Evolutionary conservation across 2,888 invertebrate genomes (phyloP), one percentile per base, ranked within the genome.

Genomic region (Apodemia zela): DNA sequence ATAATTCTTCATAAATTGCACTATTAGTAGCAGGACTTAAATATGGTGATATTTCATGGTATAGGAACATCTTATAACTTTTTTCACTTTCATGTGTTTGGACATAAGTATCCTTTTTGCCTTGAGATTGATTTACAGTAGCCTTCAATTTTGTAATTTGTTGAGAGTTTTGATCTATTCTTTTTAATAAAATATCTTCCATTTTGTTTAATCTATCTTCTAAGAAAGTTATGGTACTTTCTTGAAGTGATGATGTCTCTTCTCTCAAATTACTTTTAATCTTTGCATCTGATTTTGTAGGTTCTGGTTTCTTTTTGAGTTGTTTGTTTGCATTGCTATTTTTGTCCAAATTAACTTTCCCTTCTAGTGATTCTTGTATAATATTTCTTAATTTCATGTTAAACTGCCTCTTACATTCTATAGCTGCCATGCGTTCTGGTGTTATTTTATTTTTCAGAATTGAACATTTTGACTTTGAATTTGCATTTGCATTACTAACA

Each of bases 321-420:
- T n/a, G 15, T 42, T n/a, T 61, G 35, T 63, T 29, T 18, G 33
- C 45, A 59, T 63, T 17, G 60, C 62, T 25, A 42, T 65, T 29
- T 54, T 62, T 65, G 65, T 64, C 61, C 59, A 62, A 49, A 62
- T 66, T 72, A 62, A 65, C 66, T 49, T 68, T 66, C 63, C 81
- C 82, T 65, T 82, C 81, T 49, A 89, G 71, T 69, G 83, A 84
- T 42, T 82, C 78, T 73, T 84, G 81, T 67, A 89, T 75, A 7
- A 88, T 80, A 69, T 89, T 87, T 71, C 81, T 78, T 58, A 91
- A 68, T 70, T 83, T 89, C 81, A 85, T 88, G 71, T 90, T 90
- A 68, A 87, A 89, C 65, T 83, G 81, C 66, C 91, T 79, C 70
- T 91, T 91, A 72, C 84, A 76, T 69, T 82, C 76, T 64, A 90